Base-by-base conservation (phyloP, 2,113 vertebrate genomes). In the Sceloporus tristichus region DNA sequence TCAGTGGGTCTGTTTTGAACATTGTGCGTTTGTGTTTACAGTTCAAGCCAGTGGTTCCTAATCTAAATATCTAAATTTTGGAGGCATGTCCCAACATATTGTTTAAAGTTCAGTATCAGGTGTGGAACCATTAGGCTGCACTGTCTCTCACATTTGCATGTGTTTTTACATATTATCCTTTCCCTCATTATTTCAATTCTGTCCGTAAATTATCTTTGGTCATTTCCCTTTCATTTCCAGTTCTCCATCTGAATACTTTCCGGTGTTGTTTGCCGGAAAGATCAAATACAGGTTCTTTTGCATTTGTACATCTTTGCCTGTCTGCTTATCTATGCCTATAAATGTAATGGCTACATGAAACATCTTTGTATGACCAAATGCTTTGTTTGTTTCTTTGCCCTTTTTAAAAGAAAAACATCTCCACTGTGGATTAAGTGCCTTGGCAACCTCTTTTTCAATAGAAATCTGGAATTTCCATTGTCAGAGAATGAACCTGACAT, bases 371-470 rank as follows among this genome's bases (percentile, higher is more conserved):
- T 87, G 10, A 65, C 16, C 87, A 68, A 66, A 70, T 75, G n/a
- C 4, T 34, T 83, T 82, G 9, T 16, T 78, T 83, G 81, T 76
- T 88, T 76, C 5, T 54, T 18, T 42, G 56, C 3, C 27, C 59
- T 76, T 25, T 75, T 56, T 34, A 34, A 42, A 71, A 87, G 27
- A 42, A 56, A 87, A 81, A 27, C 27, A 66, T 53, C 27, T 75
- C 27, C n/a, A 53, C 29, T 66, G 29, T 66, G 14, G 54, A 21
- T 54, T 75, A 53, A n/a, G 82, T 88, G 40, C 38, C 80, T 66
- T 88, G 80, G 87, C 42, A 88, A 76, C 71, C 42, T 75, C 54
- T 74, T 87, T 81, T 87, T 87, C 71, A 19, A 48, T 19, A 19
- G 21, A 77, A 68, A 53, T 38, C 80, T 53, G 80, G 21, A 29